phyloP scores from a whole-genome alignment of 1,140 invertebrate species.

The Plectrocnemia conspersa region DNA sequence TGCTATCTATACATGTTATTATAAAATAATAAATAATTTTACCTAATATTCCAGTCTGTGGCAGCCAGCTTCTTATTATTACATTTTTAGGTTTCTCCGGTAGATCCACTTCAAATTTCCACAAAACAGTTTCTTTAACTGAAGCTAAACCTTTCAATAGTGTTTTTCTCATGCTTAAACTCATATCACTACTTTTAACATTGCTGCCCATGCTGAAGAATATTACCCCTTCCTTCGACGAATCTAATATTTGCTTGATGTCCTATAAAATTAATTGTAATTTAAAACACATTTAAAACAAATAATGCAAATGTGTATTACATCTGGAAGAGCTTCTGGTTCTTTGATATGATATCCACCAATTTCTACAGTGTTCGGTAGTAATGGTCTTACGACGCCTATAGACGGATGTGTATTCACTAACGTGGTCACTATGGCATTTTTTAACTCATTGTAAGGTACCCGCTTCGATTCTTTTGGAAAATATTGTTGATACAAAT shows the following conservation, averaged over 20 bases:
- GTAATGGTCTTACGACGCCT: constrained; percentile 19
- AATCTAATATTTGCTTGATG: constrained; percentile 53
- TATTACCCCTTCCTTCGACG: constrained; percentile 54
- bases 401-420: constrained; percentile 30
- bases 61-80: constrained; percentile 61
- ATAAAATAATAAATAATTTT: neutral
- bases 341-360: constrained; percentile 30
- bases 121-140: constrained; percentile 58
- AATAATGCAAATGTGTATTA: constrained; percentile 7
- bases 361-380: constrained; percentile 28
- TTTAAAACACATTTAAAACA: constrained; percentile 5
- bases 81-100: constrained; percentile 56
- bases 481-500: constrained; percentile 25
- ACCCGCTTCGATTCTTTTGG: constrained; percentile 23
- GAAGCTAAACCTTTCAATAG: constrained; percentile 52
- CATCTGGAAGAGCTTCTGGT: constrained; percentile 25
- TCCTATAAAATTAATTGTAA: constrained; percentile 38
- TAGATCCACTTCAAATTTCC: constrained; percentile 61
- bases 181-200: constrained; percentile 50
- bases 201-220: constrained; percentile 63
- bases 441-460: constrained; percentile 20
- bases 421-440: constrained; percentile 9
- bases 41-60: constrained; percentile 62
- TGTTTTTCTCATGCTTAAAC: constrained; percentile 42
- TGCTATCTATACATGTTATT: neutral